Conservation (phyloP, 1,140 invertebrate genomes). For the Drosophila guanche region DNA sequence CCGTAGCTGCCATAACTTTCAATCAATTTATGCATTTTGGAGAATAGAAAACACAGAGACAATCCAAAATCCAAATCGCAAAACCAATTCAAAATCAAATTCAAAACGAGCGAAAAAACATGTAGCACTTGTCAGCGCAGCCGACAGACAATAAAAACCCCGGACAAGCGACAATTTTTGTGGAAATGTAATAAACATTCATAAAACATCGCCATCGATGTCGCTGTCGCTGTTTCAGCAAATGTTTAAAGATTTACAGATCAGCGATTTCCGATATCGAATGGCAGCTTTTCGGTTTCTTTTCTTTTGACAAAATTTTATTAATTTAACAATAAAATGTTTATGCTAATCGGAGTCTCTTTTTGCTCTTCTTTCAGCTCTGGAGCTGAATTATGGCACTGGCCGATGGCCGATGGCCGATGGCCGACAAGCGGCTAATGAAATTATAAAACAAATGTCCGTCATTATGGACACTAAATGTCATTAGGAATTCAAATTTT, state of each 20-base stretch:
- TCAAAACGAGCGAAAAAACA: conserved; percentile 74
- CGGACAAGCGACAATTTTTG: conserved; percentile 60
- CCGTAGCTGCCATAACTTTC: conserved; percentile 61
- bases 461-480: conserved; percentile 80
- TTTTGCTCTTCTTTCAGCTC: conserved; percentile 58
- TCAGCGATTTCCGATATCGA: conserved; percentile 30
- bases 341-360: conserved; percentile 67
- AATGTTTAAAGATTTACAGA: conserved; percentile 19
- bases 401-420: conserved; percentile 21
- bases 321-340: conserved; percentile 81
- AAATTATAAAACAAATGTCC: conserved; percentile 82
- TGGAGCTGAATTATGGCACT: conserved; percentile 46
- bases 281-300: conserved; percentile 24
- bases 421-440: conserved; percentile 68
- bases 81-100: conserved; percentile 36
- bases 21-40: conserved; percentile 70
- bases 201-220: conserved; percentile 51
- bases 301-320: conserved; percentile 66
- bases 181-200: conserved; percentile 71
- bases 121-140: conserved; percentile 77
- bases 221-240: conserved; percentile 31
- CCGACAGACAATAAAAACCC: conserved; percentile 70
- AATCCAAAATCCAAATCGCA: not conserved
- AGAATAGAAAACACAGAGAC: conserved; percentile 24
- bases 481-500: conserved; percentile 79